Base-by-base conservation (phyloP, 2,797 vertebrate species). In the Hydrocynus forskahlii region DNA sequence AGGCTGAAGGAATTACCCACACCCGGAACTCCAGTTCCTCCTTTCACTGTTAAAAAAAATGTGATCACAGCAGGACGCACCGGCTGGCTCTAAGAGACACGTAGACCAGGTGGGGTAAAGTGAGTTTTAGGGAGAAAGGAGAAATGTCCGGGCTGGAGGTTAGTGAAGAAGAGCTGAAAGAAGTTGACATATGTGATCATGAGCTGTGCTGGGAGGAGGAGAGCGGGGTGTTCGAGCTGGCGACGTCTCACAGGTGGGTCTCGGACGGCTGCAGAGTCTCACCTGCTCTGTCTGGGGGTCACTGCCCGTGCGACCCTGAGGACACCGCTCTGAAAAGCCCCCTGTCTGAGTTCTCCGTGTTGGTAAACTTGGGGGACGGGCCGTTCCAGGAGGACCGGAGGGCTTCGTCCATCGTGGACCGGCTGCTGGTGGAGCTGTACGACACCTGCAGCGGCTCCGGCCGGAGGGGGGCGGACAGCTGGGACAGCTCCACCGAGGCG, bases 351-450 rank as follows among this genome's bases (percentile, higher is more conserved):
- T 17, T 64, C 5, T 63, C 62, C 29, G 4, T 38, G 14, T 5
- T 35, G 0, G 29, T 40, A 35, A 45, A 66, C 21, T 25, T 25
- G 23, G 50, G 19, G 19, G 66, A 21, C 13, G 66, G 75, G 0
- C 29, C 29, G 5, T 40, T 2, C 63, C 63, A 14, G 63, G 75
- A 0, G 75, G 71, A 76, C 23, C 78, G 25, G 4, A 83, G 88
- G 91, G 88, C 8, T 89, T 95, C 54, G 92, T 97, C 96, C 76
- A 95, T 99, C 52, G 96, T 99, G 89, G 97, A 97, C 91, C 94
- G 95, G 74, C 90, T 99, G 76, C 89, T 99, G 83, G 96, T 96
- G 38, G 97, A 99, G 90, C 95, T 99, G 0, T 99, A 99, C 84
- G 95, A 96, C 86, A 93, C 96, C 21, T 95, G 88, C 89, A 88